These are phyloP conservation scores for Clostera curtula DNA, from an alignment of 2,888 invertebrate genomes.

Conservation along the genomic window DNA sequence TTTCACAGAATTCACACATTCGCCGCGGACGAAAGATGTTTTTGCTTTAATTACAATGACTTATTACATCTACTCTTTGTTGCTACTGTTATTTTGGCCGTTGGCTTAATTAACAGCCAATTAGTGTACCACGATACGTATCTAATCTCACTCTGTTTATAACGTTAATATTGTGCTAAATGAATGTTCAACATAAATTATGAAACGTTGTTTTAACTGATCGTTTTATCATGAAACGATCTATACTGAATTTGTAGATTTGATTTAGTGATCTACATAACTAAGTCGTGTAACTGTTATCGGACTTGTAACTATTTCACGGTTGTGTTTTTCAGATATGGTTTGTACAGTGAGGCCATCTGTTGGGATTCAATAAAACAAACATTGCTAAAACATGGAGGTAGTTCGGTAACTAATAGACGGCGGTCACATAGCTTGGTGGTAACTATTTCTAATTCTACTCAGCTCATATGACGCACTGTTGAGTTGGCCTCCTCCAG, in stretches of 20 bases:
- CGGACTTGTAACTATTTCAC: slow-evolving; percentile 12
- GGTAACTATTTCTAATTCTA: too few relatives aligned
- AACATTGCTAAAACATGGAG: too few relatives aligned
- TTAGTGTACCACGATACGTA: slow-evolving; percentile 40
- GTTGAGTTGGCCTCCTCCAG: too few relatives aligned
- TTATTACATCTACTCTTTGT: slow-evolving; percentile 30
- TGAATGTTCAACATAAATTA: slow-evolving; percentile 25
- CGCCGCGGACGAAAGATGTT: slow-evolving; percentile 25
- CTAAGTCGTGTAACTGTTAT: slow-evolving; percentile 14
- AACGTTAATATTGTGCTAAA: slow-evolving; percentile 25
- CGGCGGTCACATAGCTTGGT: too few relatives aligned
- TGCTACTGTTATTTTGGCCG: slow-evolving; percentile 30
- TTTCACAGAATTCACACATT: slow-evolving; percentile 28
- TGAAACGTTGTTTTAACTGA: slow-evolving; percentile 28
- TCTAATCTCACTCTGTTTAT: slow-evolving; percentile 30
- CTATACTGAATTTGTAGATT: slow-evolving; percentile 19
- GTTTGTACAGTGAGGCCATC: slow-evolving; percentile 1
- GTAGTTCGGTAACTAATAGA: too few relatives aligned
- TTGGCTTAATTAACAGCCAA: slow-evolving; percentile 42
- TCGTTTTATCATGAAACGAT: slow-evolving; percentile 28
- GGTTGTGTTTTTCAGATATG: slow-evolving; percentile 8
- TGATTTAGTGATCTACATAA: slow-evolving; percentile 17
- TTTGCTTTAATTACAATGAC: slow-evolving; percentile 27
- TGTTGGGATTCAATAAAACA: neutral
- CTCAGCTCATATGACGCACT: too few relatives aligned